Percentiles rank a stretch among this genome's conserved stretches.
Evolutionary conservation across 2,888 invertebrate species (phyloP).

Genomic region (Drosophila buzzatii): DNA sequence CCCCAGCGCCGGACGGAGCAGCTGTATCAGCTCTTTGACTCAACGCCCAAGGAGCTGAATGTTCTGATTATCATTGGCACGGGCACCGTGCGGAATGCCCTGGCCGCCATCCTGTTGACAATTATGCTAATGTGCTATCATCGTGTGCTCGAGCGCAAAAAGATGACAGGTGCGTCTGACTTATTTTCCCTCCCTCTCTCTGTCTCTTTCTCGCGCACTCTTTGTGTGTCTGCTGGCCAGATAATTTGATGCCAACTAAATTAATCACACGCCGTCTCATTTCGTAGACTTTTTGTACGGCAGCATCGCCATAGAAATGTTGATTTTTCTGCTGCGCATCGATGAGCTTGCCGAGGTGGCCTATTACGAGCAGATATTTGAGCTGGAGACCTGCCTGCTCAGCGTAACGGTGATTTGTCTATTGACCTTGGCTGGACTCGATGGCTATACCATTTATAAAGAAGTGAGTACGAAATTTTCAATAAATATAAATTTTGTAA

Average conservation of each 20-base stretch:
- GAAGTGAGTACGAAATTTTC: conserved; percentile 73
- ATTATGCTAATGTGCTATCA: conserved; percentile 83
- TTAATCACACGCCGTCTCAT: conserved; percentile 47
- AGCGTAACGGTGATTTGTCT: conserved; percentile 59
- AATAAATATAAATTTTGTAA: not conserved
- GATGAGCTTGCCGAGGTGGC: conserved; percentile 81
- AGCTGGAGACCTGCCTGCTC: conserved; percentile 80
- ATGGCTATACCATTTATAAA: conserved; percentile 83
- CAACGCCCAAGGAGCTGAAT: conserved; percentile 57
- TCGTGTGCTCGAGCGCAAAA: conserved; percentile 82
- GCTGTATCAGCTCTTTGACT: conserved; percentile 55
- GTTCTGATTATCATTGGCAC: conserved; percentile 74
- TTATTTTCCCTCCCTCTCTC: not conserved
- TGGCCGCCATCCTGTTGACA: conserved; percentile 78
- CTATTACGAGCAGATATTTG: conserved; percentile 72
- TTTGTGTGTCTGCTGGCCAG: conserved; percentile 10
- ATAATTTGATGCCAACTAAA: conserved; percentile 41
- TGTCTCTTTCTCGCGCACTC: not conserved
- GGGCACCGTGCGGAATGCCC: conserved; percentile 78
- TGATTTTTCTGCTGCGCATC: conserved; percentile 75
- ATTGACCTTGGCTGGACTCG: conserved; percentile 68
- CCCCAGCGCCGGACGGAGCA: conserved; percentile 60
- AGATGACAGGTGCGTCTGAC: conserved; percentile 77
- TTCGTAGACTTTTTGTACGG: conserved; percentile 79
- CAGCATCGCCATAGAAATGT: conserved; percentile 67